Evolutionary conservation across 2,797 vertebrate genomes (phyloP), one percentile per base, ranked within the genome.

Genomic region (Melanotaenia boesemani): DNA sequence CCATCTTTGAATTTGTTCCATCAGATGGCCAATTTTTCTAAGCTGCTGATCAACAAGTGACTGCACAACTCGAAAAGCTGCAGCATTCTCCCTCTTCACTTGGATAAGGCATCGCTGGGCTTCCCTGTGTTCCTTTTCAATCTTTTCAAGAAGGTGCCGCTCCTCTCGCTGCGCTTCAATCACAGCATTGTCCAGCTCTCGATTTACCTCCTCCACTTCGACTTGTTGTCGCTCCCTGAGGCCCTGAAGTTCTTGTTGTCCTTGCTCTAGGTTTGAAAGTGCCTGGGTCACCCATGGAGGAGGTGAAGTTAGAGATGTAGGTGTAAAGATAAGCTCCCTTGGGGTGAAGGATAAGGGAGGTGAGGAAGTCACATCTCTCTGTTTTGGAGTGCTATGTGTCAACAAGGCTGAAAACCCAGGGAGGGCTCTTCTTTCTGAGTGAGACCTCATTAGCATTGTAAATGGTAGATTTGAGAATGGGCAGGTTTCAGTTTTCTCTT

Each of bases 51-150:
- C 94, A 41, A 94, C 82, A 55, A 91, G 88, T 22, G 93, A 91
- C 62, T 92, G 88, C 1, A 92, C 89, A 13, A 93, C 93, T 28
- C 90, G 79, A 22, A 89, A 89, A 0, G 91, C 91, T 1, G 91
- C 90, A 18, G 88, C 83, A 28, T 95, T 95, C 78, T 94, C 93
- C 37, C 92, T 88, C 71, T 93, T 95, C 34, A 95, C 77, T 74
- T 94, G 91, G 59, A 90, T 90, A 1, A 96, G 87, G 13, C 67
- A 76, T 30, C 61, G 76, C 74, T 93, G 93, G 41, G 84, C 81
- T 26, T 93, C 90, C 48, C 89, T 86, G 77, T 94, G 90, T 58
- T 93, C 91, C 65, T 87, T 86, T 68, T 94, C 91, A 1, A 95
- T 74, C 69, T 88, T 93, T 54, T 92, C 91, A 60, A 95, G 86